These are phyloP conservation scores for Spilarctia lutea DNA, from an alignment of 2,888 invertebrate genomes.

Conservation along the genomic window DNA sequence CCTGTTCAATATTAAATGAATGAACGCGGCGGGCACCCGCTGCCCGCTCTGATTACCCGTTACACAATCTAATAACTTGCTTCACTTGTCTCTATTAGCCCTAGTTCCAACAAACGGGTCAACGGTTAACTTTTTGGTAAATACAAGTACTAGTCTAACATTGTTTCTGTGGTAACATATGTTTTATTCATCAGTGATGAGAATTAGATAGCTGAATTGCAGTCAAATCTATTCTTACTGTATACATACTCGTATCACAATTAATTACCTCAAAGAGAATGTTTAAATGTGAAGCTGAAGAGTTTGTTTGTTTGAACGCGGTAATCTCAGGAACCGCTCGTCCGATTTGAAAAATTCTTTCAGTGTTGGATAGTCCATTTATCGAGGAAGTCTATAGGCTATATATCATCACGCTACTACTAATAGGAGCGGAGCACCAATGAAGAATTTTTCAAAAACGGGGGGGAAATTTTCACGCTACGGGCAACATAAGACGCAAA, in stretches of 20 bases:
- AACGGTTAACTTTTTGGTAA: slow-evolving; percentile 26
- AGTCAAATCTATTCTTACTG: slow-evolving; percentile 1
- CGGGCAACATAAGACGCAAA: too few relatives aligned
- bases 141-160: slow-evolving; percentile 10
- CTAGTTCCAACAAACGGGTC: slow-evolving; percentile 15
- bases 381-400: too few relatives aligned
- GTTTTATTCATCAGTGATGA: background rate
- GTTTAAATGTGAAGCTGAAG: background rate
- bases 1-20: slow-evolving; percentile 76
- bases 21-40: slow-evolving; percentile 59
- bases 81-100: slow-evolving; percentile 61
- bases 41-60: slow-evolving; percentile 67
- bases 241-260: background rate
- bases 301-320: too few relatives aligned
- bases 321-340: too few relatives aligned
- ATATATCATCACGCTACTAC: too few relatives aligned
- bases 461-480: too few relatives aligned
- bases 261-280: background rate
- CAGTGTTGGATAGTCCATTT: too few relatives aligned
- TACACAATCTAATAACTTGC: slow-evolving; percentile 63
- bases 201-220: slow-evolving; percentile 6
- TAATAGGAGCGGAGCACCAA: too few relatives aligned
- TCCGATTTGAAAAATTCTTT: too few relatives aligned
- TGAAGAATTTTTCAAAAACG: too few relatives aligned
- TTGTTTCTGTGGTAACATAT: background rate